phyloP scores from a whole-genome alignment of 2,797 vertebrate species.

The Eulemur mongoz region DNA sequence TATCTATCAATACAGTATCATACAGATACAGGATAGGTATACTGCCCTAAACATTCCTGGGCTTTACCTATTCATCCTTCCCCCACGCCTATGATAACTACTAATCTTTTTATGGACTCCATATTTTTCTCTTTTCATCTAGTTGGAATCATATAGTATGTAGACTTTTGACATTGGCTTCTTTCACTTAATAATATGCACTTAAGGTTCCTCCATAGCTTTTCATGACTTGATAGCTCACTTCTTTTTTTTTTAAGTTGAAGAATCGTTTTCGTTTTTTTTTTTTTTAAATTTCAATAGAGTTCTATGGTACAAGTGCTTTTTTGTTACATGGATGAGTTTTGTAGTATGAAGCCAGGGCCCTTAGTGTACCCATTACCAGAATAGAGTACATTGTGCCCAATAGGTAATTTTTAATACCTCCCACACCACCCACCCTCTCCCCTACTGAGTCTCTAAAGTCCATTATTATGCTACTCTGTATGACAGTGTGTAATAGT shows the following conservation, averaged over 20 bases:
- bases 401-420: not conserved
- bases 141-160: not conserved
- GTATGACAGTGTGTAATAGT: not conserved
- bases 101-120: not conserved
- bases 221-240: not conserved
- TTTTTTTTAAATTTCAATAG: no score
- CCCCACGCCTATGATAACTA: not conserved
- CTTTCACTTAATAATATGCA: not conserved
- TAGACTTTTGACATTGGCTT: not conserved
- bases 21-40: not conserved
- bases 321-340: not conserved
- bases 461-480: no score
- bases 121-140: not conserved
- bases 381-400: not conserved
- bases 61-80: not conserved
- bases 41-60: not conserved
- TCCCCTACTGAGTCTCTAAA: not conserved
- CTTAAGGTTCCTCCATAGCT: not conserved
- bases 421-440: not conserved
- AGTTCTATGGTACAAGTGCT: not conserved
- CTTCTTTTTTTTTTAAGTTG: not conserved
- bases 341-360: not conserved
- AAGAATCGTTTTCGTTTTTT: no score
- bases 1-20: not conserved
- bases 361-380: not conserved